phyloP scores from a whole-genome alignment of 2,113 vertebrate species.

The Nannospalax galili region DNA sequence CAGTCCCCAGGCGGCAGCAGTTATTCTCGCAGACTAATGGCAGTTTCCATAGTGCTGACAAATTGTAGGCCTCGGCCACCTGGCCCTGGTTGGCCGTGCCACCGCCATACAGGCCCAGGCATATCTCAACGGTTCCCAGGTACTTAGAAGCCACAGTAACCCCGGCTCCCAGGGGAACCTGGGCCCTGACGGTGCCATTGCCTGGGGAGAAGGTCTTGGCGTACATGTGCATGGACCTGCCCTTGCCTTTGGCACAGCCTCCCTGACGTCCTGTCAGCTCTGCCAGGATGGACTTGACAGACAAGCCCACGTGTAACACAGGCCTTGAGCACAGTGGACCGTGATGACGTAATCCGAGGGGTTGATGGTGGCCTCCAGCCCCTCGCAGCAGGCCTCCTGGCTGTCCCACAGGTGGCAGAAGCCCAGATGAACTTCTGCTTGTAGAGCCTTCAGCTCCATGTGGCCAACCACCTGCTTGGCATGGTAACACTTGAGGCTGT shows the following conservation, averaged over 20 bases:
- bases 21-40: constrained; percentile 97
- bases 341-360: constrained; percentile 94
- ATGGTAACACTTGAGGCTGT: constrained; percentile 94
- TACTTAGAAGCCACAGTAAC: constrained; percentile 94
- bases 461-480: constrained; percentile 93
- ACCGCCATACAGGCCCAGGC: constrained; percentile 92
- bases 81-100: constrained; percentile 98
- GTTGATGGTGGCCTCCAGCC: constrained; percentile 92
- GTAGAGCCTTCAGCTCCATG: constrained; percentile 96
- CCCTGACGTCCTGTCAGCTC: constrained; percentile 94
- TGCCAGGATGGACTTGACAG: constrained; percentile 91
- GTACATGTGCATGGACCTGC: constrained; percentile 99
- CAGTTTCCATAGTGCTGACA: constrained; percentile 95
- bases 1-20: constrained; percentile 93
- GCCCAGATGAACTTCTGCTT: constrained; percentile 97
- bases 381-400: constrained; percentile 97
- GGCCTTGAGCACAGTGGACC: constrained; percentile 93
- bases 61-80: constrained; percentile 94
- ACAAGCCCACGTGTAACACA: constrained; percentile 91
- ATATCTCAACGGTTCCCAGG: constrained; percentile 86
- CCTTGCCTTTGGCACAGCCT: constrained; percentile 95
- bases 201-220: constrained; percentile 94
- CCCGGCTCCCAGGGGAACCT: constrained; percentile 95
- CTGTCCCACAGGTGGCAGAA: constrained; percentile 98
- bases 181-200: constrained; percentile 97